These are phyloP conservation scores for Neomorphus geoffroyi DNA, from an alignment of 2,797 vertebrate species.

Conservation along the genomic window DNA sequence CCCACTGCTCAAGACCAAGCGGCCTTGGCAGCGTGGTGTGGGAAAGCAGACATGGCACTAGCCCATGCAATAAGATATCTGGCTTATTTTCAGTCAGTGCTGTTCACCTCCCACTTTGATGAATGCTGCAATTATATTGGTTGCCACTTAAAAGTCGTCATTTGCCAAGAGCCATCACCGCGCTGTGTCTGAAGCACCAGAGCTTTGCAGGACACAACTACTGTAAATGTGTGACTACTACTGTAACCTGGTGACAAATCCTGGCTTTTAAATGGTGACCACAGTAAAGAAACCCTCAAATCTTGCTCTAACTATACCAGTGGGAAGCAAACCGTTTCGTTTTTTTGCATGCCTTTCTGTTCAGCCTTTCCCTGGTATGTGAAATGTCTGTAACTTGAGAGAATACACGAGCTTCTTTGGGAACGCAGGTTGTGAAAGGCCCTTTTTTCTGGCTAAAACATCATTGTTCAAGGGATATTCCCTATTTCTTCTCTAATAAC, in stretches of 20 bases:
- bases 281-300: neutral
- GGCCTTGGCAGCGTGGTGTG: fast-evolving
- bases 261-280: neutral
- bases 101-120: neutral
- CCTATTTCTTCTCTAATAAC: neutral
- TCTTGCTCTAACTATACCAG: neutral
- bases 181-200: neutral
- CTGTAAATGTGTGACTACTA: neutral
- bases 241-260: neutral
- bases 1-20: fast-evolving
- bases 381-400: neutral
- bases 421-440: neutral
- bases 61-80: neutral
- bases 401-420: neutral
- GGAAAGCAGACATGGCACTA: neutral
- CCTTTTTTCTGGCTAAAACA: neutral
- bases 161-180: neutral
- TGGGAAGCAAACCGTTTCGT: neutral
- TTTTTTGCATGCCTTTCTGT: neutral
- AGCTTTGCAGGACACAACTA: neutral
- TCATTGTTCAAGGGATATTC: neutral
- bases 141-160: neutral
- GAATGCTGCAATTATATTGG: neutral
- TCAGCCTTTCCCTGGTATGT: neutral
- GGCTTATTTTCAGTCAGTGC: neutral